Base-by-base conservation (phyloP, 2,888 invertebrate species). In the Drosophila sordidula region DNA sequence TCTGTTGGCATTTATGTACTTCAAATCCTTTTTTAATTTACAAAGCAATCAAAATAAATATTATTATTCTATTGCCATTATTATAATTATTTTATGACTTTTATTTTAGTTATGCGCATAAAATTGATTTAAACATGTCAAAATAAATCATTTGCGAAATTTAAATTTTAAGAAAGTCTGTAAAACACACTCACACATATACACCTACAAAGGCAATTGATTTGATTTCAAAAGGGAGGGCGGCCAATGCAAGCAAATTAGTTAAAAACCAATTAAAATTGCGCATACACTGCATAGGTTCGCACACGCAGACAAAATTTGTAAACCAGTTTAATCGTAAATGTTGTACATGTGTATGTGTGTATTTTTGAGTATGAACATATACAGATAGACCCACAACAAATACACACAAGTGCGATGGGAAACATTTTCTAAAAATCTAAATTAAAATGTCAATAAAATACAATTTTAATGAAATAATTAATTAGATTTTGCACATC, bases 391-490 rank as follows among this genome's bases (percentile, higher is more conserved):
- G 12, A 12, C 16, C 54, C 42, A 36, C 26, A 41, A 51, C 29
- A n/a, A 32, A 49, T 36, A 59, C 32, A 29, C n/a, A 29, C 39
- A 38, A 22, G 34, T 39, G 38, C 12, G 16, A 29, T 34, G 46
- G 41, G 57, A 38, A 63, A 67, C 68, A 50, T 79, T 52, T 72
- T 78, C 78, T 59, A 80, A 88, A 90, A 89, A 85, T 85, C 77
- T 56, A 89, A 89, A 90, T 88, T 89, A 87, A 83, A 90, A 87
- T 89, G 86, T 88, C 90, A 90, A 90, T 90, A 87, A 89, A 86
- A 89, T 87, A 77, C 68, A 67, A 59, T 72, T 85, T 86, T 90
- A 88, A 89, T 88, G 86, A 88, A 90, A 88, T 88, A 90, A 89
- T 88, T 90, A 88, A 87, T 90, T 88, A 90, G 87, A 90, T 88